Base-by-base conservation (phyloP, 92 coral and sea anemone genomes). In the Actinernus sp. region DNA sequence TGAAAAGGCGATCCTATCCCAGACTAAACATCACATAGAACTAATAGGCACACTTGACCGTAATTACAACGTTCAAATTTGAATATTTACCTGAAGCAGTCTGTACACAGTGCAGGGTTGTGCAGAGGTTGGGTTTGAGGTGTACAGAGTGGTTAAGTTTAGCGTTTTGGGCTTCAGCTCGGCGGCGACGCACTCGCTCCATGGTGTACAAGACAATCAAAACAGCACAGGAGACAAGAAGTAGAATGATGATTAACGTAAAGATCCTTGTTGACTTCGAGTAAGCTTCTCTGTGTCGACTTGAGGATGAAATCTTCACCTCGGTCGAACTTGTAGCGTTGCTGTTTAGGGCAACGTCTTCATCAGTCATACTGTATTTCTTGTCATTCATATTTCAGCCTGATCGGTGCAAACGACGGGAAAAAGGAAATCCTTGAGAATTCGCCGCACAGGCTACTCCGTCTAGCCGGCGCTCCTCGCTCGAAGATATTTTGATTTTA, bases 41-140 rank as follows among this genome's bases (percentile, higher is more conserved):
- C n/a, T n/a, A n/a, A n/a, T n/a, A n/a, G n/a, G n/a, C n/a, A n/a
- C n/a, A n/a, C n/a, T n/a, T n/a, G n/a, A n/a, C n/a, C n/a, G n/a
- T n/a, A n/a, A n/a, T n/a, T n/a, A n/a, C n/a, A n/a, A n/a, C n/a
- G n/a, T n/a, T n/a, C n/a, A n/a, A n/a, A n/a, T n/a, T n/a, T n/a
- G 22, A 41, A 8, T 29, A 24, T 55, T 49, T 55, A 83, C 89
- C 89, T 16, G 89, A 50, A 20, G 89, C 89, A 2, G 83, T 75
- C 43, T 65, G 61, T n/a, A 83, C 83, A 61, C 89, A 83, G 16
- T 75, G 55, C 24, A 74, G 55, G 9, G 10, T 60, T 16, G 80
- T 59, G 70, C 80, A 73, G 36, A 70, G 50, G 22, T 57, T n/a
- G n/a, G n/a, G n/a, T 6, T 26, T 28, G 11, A 51, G 41, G 18